A percentile compares a stretch with the other conserved stretches of the same genome.
Evolutionary conservation across 2,888 invertebrate genomes (phyloP).

Genomic region (Hirtodrosophila confusa): DNA sequence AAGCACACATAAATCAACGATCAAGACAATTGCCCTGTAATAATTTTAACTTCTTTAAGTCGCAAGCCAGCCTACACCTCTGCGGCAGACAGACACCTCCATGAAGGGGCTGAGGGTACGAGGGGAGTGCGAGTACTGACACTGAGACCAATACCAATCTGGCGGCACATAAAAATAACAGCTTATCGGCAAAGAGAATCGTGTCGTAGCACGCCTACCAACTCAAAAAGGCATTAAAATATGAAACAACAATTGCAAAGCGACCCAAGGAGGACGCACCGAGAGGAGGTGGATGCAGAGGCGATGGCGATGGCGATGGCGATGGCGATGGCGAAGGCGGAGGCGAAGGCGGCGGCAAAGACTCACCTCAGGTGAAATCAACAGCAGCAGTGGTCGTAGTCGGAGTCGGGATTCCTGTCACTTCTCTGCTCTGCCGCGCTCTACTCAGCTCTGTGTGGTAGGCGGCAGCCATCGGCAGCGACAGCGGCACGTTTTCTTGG

Average conservation of each 20-base stretch:
- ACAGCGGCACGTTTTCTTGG: constrained; percentile 69
- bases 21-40: constrained; percentile 78
- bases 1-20: constrained; percentile 75
- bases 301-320: no score
- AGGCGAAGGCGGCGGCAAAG: constrained; percentile 3
- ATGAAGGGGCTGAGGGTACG: neutral
- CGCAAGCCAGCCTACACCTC: constrained; percentile 67
- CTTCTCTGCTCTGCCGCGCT: constrained; percentile 37
- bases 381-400: constrained; percentile 44
- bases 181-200: constrained; percentile 83
- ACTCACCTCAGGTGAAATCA: constrained; percentile 74
- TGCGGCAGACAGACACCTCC: constrained; percentile 29
- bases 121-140: constrained; percentile 2
- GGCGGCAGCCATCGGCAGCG: constrained; percentile 69
- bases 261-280: neutral
- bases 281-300: neutral
- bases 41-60: constrained; percentile 77
- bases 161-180: constrained; percentile 83
- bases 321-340: neutral
- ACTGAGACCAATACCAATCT: constrained; percentile 47
- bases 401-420: constrained; percentile 36
- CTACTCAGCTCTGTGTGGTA: constrained; percentile 34
- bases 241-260: constrained; percentile 72
- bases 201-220: constrained; percentile 83
- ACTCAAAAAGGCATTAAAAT: constrained; percentile 75